Evolutionary conservation across 2,797 vertebrate genomes (phyloP), one percentile per base, ranked within the genome.

Genomic region (Sarcoramphus papa): DNA sequence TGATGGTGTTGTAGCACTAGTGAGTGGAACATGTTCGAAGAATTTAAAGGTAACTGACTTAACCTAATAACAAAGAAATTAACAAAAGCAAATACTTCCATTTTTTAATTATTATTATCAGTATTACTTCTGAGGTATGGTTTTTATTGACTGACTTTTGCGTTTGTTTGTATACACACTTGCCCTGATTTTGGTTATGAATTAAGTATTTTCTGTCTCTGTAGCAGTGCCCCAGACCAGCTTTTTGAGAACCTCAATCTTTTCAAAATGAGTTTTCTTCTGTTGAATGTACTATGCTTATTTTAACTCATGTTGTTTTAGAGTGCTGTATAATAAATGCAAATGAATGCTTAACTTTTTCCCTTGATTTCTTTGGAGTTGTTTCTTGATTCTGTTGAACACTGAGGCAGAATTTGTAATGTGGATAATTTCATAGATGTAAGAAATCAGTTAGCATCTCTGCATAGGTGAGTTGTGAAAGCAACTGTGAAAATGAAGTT

Each of bases 21-120:
- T 98, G 73, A 98, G 97, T 93, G 98, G 98, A 96, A 97, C 94
- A 9, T 99, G 98, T 97, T 98, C 98, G 20, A 97, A 97, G 70
- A 98, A 96, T 88, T 97, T 99, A 95, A 98, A 99, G 98, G 99
- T 99, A 98, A 97, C 17, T 80, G 59, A 48, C 56, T 57, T 80
- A 65, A 72, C 21, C 37, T 51, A 60, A 7, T 73, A 75, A 70
- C 12, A 85, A 95, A 70, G 12, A 50, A 64, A 64, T 57, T 2
- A 85, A 37, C 25, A 64, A 73, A 91, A 80, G 15, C 54, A 75
- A 78, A 81, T 51, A 51, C 19, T 10, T 51, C 2, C 28, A 35
- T 56, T 88, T 94, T 28, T 2, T 7, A 72, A 51, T 69, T 83
- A 60, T 27, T 40, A 27, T 45, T 53, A 35, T 37, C 13, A 75